These are phyloP conservation scores for Papilio polytes DNA, from an alignment of 1,140 invertebrate genomes.

Conservation along the genomic window DNA sequence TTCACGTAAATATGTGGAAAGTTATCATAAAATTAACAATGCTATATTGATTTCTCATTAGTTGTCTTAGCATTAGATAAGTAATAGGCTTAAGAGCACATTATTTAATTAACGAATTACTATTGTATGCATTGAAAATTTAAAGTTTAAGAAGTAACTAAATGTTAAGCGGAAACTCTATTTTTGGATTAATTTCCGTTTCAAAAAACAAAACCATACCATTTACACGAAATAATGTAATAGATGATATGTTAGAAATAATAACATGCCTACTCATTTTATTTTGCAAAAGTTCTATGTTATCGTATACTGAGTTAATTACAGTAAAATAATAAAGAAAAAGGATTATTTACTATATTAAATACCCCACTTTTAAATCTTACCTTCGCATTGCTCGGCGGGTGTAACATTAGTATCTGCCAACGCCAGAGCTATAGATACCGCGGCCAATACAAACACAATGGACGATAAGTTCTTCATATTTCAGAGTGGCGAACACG, in stretches of 20 bases:
- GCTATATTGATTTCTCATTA: neutral
- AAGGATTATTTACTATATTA: neutral
- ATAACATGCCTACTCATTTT: no score
- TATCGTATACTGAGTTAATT: neutral
- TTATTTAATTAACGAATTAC: neutral
- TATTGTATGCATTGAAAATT: neutral
- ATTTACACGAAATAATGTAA: no score
- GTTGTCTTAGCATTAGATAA: neutral
- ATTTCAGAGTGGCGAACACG: constrained; percentile 36
- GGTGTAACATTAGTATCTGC: constrained; percentile 49
- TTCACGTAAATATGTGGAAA: no score
- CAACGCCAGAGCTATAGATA: constrained; percentile 39
- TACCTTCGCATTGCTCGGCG: constrained; percentile 59
- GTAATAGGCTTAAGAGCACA: neutral
- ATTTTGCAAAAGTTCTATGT: no score
- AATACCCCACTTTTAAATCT: constrained; percentile 34
- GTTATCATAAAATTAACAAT: no score
- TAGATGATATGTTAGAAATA: no score
- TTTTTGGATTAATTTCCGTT: no score
- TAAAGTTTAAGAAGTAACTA: no score
- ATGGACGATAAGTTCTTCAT: constrained; percentile 47
- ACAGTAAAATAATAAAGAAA: neutral
- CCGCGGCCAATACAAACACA: constrained; percentile 40
- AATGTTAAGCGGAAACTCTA: no score
- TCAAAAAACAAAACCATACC: no score